Conservation (phyloP, 2,113 vertebrate species). For the Dasyprocta punctata region DNA sequence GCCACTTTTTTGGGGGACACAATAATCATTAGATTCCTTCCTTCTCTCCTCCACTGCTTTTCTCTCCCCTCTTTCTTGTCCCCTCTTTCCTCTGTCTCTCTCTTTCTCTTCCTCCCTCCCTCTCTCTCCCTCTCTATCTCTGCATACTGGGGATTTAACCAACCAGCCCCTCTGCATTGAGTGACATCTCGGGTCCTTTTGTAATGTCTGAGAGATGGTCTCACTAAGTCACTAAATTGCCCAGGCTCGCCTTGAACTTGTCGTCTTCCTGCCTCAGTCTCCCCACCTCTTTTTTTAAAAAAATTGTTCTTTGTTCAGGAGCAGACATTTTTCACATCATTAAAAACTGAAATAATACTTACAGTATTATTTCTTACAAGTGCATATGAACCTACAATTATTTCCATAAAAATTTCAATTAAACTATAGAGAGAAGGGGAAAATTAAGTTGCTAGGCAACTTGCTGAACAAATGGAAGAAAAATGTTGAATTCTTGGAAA, state of each 20-base stretch:
- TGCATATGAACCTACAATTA: background rate
- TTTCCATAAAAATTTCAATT: slow-evolving; percentile 31
- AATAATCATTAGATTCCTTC: too few species aligned
- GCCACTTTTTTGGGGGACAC: background rate
- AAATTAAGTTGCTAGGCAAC: slow-evolving; percentile 23
- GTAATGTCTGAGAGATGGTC: background rate
- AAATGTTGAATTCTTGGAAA: slow-evolving; percentile 45
- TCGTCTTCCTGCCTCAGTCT: background rate
- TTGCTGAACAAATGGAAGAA: slow-evolving; percentile 7
- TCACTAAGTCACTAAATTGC: background rate
- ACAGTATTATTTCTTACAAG: background rate
- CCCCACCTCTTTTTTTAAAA: background rate
- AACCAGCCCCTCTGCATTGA: background rate
- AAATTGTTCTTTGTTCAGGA: background rate
- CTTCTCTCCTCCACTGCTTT: background rate
- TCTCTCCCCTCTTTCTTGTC: background rate
- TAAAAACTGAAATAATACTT: slow-evolving; percentile 42
- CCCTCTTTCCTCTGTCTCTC: too few species aligned
- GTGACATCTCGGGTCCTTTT: background rate
- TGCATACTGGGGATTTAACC: background rate
- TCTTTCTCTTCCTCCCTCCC: background rate
- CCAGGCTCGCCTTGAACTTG: background rate
- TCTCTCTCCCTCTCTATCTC: background rate
- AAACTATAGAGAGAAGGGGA: background rate
- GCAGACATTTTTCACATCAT: background rate